These are phyloP conservation scores for Melanostoma mellinum DNA, from an alignment of 2,888 invertebrate species.

Conservation along the genomic window DNA sequence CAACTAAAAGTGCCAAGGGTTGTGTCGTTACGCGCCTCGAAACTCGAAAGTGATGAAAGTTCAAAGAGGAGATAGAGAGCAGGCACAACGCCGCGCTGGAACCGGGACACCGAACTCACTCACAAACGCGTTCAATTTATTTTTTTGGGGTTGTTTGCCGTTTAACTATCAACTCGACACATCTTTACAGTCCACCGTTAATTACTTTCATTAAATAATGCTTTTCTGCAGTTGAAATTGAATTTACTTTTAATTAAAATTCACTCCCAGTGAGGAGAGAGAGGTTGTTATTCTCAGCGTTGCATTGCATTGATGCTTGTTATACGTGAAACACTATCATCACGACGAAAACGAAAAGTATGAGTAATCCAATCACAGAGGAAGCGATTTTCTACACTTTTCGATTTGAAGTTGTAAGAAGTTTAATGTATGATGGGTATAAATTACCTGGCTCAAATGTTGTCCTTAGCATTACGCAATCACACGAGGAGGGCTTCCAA, in stretches of 20 bases:
- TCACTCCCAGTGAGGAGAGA: slow-evolving; percentile 57
- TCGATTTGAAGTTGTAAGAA: no score
- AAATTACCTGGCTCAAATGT: no score
- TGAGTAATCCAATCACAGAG: no score
- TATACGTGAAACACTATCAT: no score
- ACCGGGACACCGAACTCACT: slow-evolving; percentile 4
- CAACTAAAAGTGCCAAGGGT: slow-evolving; percentile 41
- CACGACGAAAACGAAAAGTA: no score
- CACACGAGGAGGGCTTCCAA: no score
- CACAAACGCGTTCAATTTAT: slow-evolving; percentile 70
- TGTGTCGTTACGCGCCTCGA: slow-evolving; percentile 15
- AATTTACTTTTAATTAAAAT: slow-evolving; percentile 73
- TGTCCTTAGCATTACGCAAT: no score
- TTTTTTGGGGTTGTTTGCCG: slow-evolving; percentile 64
- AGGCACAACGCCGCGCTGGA: not conserved
- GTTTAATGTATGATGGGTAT: no score
- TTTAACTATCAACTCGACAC: slow-evolving; percentile 68
- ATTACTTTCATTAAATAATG: slow-evolving; percentile 73
- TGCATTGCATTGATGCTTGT: no score
- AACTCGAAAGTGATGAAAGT: slow-evolving; percentile 55
- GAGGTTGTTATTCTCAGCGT: slow-evolving; percentile 56
- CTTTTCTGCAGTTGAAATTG: slow-evolving; percentile 73
- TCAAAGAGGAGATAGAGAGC: slow-evolving; percentile 11
- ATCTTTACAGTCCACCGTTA: slow-evolving; percentile 71
- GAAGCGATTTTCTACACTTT: no score